A percentile compares a stretch with the other conserved stretches of the same genome.
Conservation (phyloP, 2,797 vertebrate genomes). For the Sebastes matsubarae region DNA sequence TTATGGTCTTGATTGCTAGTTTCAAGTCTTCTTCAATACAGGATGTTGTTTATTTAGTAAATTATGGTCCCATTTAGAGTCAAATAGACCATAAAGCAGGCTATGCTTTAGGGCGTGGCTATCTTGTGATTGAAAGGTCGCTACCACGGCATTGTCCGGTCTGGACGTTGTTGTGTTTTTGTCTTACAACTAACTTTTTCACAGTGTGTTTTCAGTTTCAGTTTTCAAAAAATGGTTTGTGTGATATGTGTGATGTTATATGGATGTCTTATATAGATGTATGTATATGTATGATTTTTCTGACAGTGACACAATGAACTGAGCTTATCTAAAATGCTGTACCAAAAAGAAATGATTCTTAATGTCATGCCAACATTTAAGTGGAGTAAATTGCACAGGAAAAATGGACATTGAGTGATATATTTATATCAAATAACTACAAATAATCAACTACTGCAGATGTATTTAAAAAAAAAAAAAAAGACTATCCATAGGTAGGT, state of each 20-base stretch:
- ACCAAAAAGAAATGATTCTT: background rate
- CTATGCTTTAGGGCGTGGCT: too few species aligned
- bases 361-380: background rate
- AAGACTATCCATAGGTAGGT: background rate
- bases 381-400: background rate
- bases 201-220: too few species aligned
- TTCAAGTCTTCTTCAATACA: too few species aligned
- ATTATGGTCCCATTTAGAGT: too few species aligned
- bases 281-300: background rate
- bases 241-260: background rate
- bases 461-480: background rate
- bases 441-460: background rate
- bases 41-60: too few species aligned
- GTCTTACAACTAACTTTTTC: too few species aligned
- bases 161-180: too few species aligned
- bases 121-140: too few species aligned
- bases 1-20: too few species aligned
- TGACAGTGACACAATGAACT: background rate
- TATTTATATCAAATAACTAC: background rate
- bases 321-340: background rate
- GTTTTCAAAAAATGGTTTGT: background rate
- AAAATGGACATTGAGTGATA: background rate
- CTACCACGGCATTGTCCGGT: too few species aligned
- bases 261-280: background rate
- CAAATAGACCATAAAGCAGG: too few species aligned